phyloP scores from a whole-genome alignment of 2,797 vertebrate genomes.

The Cygnus olor region DNA sequence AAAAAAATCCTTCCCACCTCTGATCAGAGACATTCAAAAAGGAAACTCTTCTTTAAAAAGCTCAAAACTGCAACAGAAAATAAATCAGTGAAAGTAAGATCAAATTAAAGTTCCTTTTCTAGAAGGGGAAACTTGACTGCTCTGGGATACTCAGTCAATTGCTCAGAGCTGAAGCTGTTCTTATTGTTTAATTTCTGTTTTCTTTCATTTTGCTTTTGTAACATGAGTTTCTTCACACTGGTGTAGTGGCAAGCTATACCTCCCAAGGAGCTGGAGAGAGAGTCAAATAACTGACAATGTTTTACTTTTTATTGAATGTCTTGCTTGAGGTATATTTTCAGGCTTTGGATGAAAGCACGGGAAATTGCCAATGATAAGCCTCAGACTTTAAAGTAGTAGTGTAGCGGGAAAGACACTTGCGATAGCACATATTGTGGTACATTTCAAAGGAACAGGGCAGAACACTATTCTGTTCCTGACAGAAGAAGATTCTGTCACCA shows the following conservation, averaged over 20 bases:
- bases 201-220: conserved; percentile 62
- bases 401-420: conserved; percentile 22
- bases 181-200: conserved; percentile 62
- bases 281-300: conserved; percentile 63
- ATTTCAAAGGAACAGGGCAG: conserved; percentile 19
- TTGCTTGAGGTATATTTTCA: conserved; percentile 62
- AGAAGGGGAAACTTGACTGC: conserved; percentile 28
- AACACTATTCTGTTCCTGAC: conserved; percentile 34
- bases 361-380: conserved; percentile 62
- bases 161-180: conserved; percentile 8
- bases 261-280: conserved; percentile 56
- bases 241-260: not conserved
- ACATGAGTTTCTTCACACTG: conserved; percentile 57
- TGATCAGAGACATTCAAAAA: not conserved
- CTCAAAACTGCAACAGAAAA: conserved; percentile 1
- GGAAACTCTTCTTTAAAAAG: not conserved
- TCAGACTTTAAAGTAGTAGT: conserved; percentile 49
- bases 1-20: not conserved
- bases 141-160: conserved; percentile 30
- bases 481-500: not conserved
- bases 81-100: conserved; percentile 31
- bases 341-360: conserved; percentile 58
- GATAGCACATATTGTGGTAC: conserved; percentile 20
- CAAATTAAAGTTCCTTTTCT: conserved; percentile 45
- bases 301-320: conserved; percentile 61